Evolutionary conservation across 2,888 invertebrate genomes (phyloP).

Genomic region (Lingula anatina): DNA sequence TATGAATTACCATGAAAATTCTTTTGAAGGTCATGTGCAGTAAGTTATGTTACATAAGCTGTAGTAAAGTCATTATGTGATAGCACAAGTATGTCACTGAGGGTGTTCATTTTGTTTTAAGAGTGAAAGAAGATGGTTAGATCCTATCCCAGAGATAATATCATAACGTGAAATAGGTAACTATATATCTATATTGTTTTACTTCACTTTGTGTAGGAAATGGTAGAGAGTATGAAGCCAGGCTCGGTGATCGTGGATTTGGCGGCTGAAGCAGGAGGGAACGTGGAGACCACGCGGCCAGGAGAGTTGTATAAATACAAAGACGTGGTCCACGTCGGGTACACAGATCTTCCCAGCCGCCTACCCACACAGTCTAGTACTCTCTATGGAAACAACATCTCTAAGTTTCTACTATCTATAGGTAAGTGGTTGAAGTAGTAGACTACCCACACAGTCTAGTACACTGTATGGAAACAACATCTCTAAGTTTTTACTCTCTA

Average conservation of each 20-base stretch:
- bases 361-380: conserved; percentile 82
- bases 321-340: conserved; percentile 78
- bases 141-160: too few relatives aligned
- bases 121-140: too few relatives aligned
- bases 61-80: too few relatives aligned
- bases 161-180: too few relatives aligned
- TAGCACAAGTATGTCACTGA: too few relatives aligned
- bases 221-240: conserved; percentile 75
- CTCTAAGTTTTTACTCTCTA: conserved; percentile 75
- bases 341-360: conserved; percentile 78
- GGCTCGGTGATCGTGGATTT: conserved; percentile 86
- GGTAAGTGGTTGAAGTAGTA: conserved; percentile 62
- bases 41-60: too few relatives aligned
- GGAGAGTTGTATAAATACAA: conserved; percentile 71
- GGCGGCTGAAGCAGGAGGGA: conserved; percentile 84
- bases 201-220: conserved; percentile 63
- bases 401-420: conserved; percentile 76
- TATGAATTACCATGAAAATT: too few relatives aligned
- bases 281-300: conserved; percentile 74
- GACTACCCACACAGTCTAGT: conserved; percentile 80
- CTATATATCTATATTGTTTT: too few relatives aligned
- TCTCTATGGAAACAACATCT: conserved; percentile 85
- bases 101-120: too few relatives aligned
- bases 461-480: conserved; percentile 88
- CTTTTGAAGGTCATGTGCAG: too few relatives aligned